phyloP scores from a whole-genome alignment of 2,113 vertebrate genomes.

The Hystrix brachyura region DNA sequence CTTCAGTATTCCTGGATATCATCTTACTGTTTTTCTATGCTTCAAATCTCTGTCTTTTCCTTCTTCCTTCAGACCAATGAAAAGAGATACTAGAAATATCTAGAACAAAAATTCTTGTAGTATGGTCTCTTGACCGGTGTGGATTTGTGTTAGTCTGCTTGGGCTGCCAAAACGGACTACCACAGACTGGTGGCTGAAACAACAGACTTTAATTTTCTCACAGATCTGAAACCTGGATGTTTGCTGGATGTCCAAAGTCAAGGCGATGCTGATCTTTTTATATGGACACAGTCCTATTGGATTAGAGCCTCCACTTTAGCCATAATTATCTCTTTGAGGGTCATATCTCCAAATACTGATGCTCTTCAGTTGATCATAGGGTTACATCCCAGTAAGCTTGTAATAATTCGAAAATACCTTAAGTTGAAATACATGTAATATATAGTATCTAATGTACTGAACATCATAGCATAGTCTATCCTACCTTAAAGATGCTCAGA shows the following conservation, averaged over 20 bases:
- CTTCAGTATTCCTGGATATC: neutral
- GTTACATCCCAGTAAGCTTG: neutral
- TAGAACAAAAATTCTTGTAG: neutral
- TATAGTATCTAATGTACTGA: neutral
- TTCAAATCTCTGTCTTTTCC: neutral
- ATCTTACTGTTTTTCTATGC: neutral
- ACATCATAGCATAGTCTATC: neutral
- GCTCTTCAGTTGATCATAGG: neutral
- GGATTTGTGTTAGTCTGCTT: neutral
- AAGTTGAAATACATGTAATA: neutral
- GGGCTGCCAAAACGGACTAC: neutral
- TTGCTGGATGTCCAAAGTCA: neutral
- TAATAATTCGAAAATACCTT: neutral
- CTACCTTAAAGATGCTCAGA: neutral
- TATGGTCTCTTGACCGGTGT: neutral
- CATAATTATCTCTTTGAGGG: neutral
- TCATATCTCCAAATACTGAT: neutral
- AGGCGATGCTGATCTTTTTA: neutral
- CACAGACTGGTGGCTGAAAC: neutral
- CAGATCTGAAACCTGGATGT: neutral
- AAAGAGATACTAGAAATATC: neutral
- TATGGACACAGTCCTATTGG: neutral
- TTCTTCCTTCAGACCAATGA: neutral
- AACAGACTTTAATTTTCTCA: neutral
- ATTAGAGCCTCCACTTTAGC: neutral